Evolutionary conservation across 1,140 invertebrate genomes (phyloP).

Genomic region (Drosophila baimaii): DNA sequence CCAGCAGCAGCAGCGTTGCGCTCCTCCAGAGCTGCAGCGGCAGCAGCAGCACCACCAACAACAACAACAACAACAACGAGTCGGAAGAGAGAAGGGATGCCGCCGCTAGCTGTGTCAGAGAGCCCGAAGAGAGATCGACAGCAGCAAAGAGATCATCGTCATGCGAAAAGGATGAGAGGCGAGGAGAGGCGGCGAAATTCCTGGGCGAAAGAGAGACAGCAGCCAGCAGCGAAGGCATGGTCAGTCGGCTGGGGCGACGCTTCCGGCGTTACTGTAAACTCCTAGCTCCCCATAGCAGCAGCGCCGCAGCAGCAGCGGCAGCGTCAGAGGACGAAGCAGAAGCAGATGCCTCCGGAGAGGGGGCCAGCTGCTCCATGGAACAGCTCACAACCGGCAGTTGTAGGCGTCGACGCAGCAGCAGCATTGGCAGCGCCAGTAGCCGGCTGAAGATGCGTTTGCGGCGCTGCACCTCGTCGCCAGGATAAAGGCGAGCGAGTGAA

Average conservation of each 20-base stretch:
- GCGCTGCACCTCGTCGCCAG: slow-evolving; percentile 67
- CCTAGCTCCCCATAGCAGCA: slow-evolving; percentile 4
- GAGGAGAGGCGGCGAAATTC: not conserved
- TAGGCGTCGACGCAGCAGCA: slow-evolving; percentile 65
- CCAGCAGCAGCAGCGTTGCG: slow-evolving; percentile 15
- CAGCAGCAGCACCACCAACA: slow-evolving; percentile 31
- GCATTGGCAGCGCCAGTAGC: slow-evolving; percentile 56
- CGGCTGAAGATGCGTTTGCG: slow-evolving; percentile 68
- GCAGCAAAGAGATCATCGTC: slow-evolving; percentile 1
- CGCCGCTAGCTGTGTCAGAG: not conserved
- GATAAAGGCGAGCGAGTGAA: slow-evolving; percentile 32
- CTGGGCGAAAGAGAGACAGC: not conserved
- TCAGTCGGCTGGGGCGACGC: slow-evolving; percentile 59
- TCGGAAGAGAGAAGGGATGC: slow-evolving; percentile 14
- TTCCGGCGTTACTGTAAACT: slow-evolving; percentile 56
- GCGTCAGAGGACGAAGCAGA: slow-evolving; percentile 20
- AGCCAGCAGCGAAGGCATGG: slow-evolving; percentile 29
- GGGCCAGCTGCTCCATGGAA: slow-evolving; percentile 49
- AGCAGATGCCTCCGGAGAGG: slow-evolving; percentile 15
- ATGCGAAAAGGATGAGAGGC: not conserved
- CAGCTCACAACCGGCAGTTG: slow-evolving; percentile 60
- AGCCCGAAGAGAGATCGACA: not conserved
- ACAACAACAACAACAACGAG: slow-evolving; percentile 36
- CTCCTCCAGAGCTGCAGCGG: slow-evolving; percentile 2
- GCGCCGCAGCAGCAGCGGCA: not conserved